phyloP scores from a whole-genome alignment of 2,113 vertebrate genomes.

The Tragelaphus buxtoni region DNA sequence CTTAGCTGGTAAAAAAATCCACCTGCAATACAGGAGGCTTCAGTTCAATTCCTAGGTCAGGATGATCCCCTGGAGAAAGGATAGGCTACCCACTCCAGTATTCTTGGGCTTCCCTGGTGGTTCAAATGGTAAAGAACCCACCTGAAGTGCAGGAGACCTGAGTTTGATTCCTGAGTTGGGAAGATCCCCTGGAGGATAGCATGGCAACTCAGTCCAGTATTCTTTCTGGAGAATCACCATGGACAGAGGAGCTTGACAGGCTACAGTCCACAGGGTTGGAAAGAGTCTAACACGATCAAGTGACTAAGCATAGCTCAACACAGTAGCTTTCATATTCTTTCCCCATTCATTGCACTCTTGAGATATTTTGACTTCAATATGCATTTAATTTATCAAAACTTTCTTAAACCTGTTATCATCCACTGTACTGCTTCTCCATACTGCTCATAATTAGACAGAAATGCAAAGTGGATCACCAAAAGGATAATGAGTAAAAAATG shows the following conservation, averaged over 20 bases:
- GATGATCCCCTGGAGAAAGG: neutral
- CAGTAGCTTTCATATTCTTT: neutral
- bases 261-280: neutral
- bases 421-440: neutral
- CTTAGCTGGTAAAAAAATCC: neutral
- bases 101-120: neutral
- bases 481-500: neutral
- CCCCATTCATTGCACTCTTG: accelerated
- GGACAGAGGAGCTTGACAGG: neutral
- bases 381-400: neutral
- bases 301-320: neutral
- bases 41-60: neutral
- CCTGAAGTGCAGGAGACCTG: neutral
- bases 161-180: neutral
- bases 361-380: neutral
- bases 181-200: neutral
- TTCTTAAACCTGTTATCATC: neutral
- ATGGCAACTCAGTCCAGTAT: neutral
- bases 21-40: neutral
- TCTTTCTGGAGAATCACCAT: neutral
- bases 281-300: accelerated
- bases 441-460: neutral
- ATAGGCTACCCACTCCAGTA: neutral
- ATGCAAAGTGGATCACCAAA: neutral
- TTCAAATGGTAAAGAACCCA: neutral